Evolutionary conservation across 2,888 invertebrate genomes (phyloP).

Genomic region (Tiliacea citrago): DNA sequence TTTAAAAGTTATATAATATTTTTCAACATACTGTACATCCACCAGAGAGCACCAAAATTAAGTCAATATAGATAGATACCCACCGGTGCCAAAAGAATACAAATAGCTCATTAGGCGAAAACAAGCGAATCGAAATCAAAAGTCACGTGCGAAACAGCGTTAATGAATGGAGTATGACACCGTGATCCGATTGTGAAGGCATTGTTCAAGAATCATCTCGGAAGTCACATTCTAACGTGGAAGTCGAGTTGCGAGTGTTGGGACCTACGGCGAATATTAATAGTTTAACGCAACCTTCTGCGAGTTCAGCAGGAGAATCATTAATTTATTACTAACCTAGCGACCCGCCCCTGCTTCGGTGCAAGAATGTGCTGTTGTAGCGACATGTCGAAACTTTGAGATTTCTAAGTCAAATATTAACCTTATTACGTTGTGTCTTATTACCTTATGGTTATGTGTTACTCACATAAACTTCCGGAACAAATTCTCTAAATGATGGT

Average conservation of each 20-base stretch:
- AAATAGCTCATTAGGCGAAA: constrained; percentile 70
- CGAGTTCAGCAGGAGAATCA: constrained; percentile 66
- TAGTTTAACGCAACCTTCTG: constrained; percentile 72
- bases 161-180: constrained; percentile 59
- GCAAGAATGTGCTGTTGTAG: neutral
- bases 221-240: constrained; percentile 75
- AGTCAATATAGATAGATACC: constrained; percentile 55
- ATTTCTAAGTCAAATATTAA: neutral
- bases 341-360: neutral
- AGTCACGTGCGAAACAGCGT: constrained; percentile 69
- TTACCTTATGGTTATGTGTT: no score
- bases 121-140: constrained; percentile 76
- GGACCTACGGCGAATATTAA: constrained; percentile 70
- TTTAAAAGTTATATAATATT: no score
- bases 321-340: constrained; percentile 59
- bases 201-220: constrained; percentile 70
- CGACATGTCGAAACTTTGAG: neutral
- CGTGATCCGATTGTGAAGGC: constrained; percentile 69
- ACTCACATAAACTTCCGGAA: neutral
- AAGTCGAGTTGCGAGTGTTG: constrained; percentile 67
- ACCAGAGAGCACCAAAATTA: no score
- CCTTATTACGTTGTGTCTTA: no score
- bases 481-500: neutral
- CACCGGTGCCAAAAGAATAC: constrained; percentile 66
- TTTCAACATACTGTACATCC: no score